Evolutionary conservation across 53 echinoderm and acorn worm species (phyloP), one percentile per base, ranked within the genome.

Genomic region (Astropecten irregularis): DNA sequence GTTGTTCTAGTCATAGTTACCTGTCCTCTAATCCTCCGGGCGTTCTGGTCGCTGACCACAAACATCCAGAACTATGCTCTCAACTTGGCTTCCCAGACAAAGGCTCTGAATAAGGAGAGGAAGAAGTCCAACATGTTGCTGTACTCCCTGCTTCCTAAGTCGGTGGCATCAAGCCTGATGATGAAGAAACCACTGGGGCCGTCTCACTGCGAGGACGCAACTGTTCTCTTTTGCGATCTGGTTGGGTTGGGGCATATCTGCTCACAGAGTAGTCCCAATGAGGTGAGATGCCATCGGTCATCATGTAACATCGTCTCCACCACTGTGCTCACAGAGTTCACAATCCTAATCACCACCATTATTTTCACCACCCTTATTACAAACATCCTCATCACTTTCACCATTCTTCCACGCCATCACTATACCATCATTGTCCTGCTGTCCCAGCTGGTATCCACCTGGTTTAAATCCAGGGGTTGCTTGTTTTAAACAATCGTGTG

Each of bases 51-150:
- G 2, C 70, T 91, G 20, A 91, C 91, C 28, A 91, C 91, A 0
- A 68, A 88, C 34, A 88, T 91, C 31, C 91, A 92, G 85, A 92
- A 84, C 73, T 92, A 84, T 60, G 92, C 92, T 22, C 63, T 92
- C 9, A 89, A 88, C 16, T 62, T 92, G 55, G 92, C 92, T 52
- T 40, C 88, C 5, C 88, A 92, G 82, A 92, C 88, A 32, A 92
- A 92, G 42, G 88, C 85, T 9, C 62, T 92, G n/a, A 92, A 92
- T 55, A 84, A 74, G n/a, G 85, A 92, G 58, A 84, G 88, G 73
- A 88, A 85, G 85, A 67, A 88, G 30, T 84, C 92, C 38, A 88
- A 92, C 47, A 88, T 81, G 84, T 37, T 92, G 54, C 69, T 88
- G 38, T 92, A 88, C 65, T 92, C 92, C 36, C 76, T 92, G 84